Conservation (phyloP, 2,888 invertebrate genomes). For the Drosophila merina region DNA sequence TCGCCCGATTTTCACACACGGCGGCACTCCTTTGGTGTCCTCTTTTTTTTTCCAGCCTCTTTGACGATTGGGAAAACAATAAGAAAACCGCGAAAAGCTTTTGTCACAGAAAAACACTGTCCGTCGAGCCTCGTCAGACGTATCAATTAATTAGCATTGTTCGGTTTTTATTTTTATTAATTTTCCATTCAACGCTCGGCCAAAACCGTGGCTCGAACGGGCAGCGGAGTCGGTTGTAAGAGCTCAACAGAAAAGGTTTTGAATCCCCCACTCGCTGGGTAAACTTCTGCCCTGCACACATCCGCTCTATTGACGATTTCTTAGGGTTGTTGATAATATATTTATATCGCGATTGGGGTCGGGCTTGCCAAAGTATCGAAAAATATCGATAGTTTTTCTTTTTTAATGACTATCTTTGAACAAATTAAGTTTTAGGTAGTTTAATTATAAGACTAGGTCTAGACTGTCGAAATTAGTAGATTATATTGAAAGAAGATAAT, state of each 20-base stretch:
- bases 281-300: constrained; percentile 52
- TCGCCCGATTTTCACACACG: neutral
- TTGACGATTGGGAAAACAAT: neutral
- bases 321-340: constrained; percentile 9
- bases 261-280: constrained; percentile 3
- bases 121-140: neutral
- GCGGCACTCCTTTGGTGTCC: constrained; percentile 2
- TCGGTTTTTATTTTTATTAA: neutral
- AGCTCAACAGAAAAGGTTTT: constrained; percentile 1
- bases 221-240: neutral
- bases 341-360: no score
- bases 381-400: no score
- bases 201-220: constrained; percentile 1
- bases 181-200: neutral
- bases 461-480: no score
- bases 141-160: neutral
- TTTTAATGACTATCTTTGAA: no score
- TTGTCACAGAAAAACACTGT: constrained; percentile 1
- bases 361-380: no score
- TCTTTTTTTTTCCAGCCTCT: neutral
- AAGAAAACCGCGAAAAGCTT: constrained; percentile 2
- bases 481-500: no score
- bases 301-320: constrained; percentile 35
- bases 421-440: no score
- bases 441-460: no score